phyloP scores from a whole-genome alignment of 2,888 invertebrate genomes.

The Lithophane socia region DNA sequence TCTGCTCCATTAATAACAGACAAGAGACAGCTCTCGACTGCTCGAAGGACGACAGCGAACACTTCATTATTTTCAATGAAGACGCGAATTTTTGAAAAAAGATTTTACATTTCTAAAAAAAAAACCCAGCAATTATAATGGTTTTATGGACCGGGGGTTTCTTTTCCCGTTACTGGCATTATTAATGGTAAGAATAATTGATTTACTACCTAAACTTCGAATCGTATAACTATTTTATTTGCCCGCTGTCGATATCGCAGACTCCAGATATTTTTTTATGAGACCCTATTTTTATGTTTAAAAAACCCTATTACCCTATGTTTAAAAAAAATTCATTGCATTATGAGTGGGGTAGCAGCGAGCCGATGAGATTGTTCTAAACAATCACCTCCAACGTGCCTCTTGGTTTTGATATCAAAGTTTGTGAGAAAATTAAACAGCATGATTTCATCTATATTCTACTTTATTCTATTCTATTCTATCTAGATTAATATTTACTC shows the following conservation, averaged over 20 bases:
- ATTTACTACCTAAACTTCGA: not conserved
- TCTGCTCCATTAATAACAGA: conserved; percentile 76
- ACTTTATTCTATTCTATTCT: no score
- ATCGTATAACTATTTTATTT: conserved; percentile 2
- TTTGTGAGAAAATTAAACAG: not conserved
- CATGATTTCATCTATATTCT: not conserved
- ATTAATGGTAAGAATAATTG: not conserved
- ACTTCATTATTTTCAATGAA: conserved; percentile 79
- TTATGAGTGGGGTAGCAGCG: not conserved
- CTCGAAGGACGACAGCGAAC: conserved; percentile 70
- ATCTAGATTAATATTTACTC: not conserved
- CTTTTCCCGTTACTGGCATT: not conserved
- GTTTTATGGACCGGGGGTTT: not conserved
- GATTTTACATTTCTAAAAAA: not conserved
- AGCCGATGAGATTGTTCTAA: not conserved
- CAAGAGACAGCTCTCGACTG: conserved; percentile 72
- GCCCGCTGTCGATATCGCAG: not conserved
- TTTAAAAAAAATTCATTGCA: not conserved
- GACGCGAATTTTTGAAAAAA: not conserved
- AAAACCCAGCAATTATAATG: not conserved
- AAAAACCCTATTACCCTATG: no score
- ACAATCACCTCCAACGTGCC: not conserved
- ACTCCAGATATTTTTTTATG: not conserved
- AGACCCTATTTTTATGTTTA: no score
- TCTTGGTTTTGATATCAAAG: not conserved